A percentile compares a stretch with the other conserved stretches of the same genome.
phyloP scores from a whole-genome alignment of 1,140 invertebrate species.

The Rhynchophorus ferrugineus region DNA sequence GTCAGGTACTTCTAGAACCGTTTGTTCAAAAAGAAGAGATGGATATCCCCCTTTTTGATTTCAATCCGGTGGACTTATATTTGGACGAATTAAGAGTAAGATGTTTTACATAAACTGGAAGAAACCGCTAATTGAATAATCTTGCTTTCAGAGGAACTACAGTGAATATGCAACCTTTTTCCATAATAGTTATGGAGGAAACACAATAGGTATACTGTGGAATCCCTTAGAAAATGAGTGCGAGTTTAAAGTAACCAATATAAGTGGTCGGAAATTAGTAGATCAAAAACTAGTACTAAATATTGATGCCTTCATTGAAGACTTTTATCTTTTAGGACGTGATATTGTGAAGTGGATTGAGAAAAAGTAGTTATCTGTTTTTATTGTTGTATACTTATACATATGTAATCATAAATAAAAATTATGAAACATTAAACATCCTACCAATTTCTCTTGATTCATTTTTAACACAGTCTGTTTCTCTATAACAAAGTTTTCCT shows the following conservation, averaged over 20 bases:
- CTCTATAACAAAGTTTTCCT: too few species aligned
- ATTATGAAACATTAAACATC: conserved; percentile 1
- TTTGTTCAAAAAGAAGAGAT: conserved; percentile 27
- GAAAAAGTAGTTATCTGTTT: conserved; percentile 17
- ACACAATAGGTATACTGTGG: conserved; percentile 72
- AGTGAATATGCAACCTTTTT: conserved; percentile 79
- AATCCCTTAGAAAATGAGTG: conserved; percentile 63
- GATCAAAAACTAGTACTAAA: conserved; percentile 50
- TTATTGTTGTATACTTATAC: not conserved
- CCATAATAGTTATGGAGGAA: conserved; percentile 77
- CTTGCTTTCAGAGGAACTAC: conserved; percentile 57
- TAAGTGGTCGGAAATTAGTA: conserved; percentile 44
- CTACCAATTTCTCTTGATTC: not conserved
- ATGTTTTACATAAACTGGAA: conserved; percentile 18
- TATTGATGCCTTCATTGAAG: conserved; percentile 60
- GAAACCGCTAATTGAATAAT: not conserved
- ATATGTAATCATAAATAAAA: not conserved
- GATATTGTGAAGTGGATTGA: conserved; percentile 52
- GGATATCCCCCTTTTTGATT: conserved; percentile 64
- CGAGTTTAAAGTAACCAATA: conserved; percentile 59
- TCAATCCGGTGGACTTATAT: conserved; percentile 66
- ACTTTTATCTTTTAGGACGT: conserved; percentile 61
- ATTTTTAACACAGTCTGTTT: not conserved
- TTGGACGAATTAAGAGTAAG: conserved; percentile 68
- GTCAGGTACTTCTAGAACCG: conserved; percentile 26